Evolutionary conservation across 2,888 invertebrate genomes (phyloP).

Genomic region (Tineola bisselliella): DNA sequence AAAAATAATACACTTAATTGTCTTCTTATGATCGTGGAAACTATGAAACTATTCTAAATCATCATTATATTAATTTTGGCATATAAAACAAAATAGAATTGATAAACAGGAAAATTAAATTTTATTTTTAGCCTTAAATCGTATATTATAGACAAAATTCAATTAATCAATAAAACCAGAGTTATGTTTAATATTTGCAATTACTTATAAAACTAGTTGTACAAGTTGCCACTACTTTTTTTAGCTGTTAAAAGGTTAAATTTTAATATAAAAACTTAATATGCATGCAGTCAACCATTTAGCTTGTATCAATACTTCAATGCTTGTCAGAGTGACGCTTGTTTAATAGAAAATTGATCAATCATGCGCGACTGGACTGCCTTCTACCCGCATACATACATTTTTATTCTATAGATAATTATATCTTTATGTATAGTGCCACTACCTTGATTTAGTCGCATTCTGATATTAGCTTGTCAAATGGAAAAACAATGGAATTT

Average conservation of each 20-base stretch:
- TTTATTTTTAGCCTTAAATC: neutral
- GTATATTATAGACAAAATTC: neutral
- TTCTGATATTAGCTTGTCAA: no score
- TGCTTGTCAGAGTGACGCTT: neutral
- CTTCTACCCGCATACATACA: no score
- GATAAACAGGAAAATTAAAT: neutral
- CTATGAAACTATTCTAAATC: no score
- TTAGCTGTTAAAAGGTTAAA: neutral
- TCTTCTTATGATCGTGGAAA: no score
- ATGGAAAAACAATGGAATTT: no score
- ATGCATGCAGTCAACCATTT: slow-evolving; percentile 6
- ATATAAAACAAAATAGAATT: no score
- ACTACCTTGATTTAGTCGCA: no score
- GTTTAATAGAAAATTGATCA: neutral
- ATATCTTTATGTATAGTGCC: no score
- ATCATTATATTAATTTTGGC: no score
- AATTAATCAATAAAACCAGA: neutral
- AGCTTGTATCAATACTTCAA: neutral
- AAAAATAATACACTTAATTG: no score
- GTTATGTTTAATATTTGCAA: neutral
- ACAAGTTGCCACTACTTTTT: neutral
- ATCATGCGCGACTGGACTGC: neutral
- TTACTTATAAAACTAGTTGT: slow-evolving; percentile 4
- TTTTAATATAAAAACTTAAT: slow-evolving; percentile 1
- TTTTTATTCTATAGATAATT: no score